Conservation (phyloP, 2,797 vertebrate species). For the Neosilurus hyrtlii region DNA sequence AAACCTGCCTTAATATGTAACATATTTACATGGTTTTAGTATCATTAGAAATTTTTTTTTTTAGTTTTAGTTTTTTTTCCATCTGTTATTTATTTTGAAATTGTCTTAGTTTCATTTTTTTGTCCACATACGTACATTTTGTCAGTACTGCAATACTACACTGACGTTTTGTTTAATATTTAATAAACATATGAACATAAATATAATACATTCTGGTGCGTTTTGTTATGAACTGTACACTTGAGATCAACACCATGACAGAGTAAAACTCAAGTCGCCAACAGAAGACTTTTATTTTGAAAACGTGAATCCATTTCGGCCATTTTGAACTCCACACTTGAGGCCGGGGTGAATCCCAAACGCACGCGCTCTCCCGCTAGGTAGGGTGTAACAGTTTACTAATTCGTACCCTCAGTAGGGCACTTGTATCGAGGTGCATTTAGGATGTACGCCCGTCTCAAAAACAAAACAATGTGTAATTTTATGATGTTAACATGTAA, state of each 20-base stretch:
- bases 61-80: too few species aligned
- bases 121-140: too few species aligned
- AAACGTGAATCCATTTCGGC: neutral
- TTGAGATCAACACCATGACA: neutral
- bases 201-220: neutral
- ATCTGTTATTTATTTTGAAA: too few species aligned
- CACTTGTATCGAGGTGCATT: neutral
- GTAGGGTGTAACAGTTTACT: neutral
- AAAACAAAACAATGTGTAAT: neutral
- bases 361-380: neutral
- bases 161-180: neutral
- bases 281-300: slow-evolving; percentile 10
- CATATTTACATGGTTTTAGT: too few species aligned
- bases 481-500: neutral
- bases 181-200: neutral
- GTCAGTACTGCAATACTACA: too few species aligned
- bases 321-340: neutral
- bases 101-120: too few species aligned
- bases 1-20: too few species aligned
- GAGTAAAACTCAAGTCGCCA: neutral
- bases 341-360: neutral
- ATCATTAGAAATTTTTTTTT: too few species aligned
- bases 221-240: neutral
- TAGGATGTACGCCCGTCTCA: neutral
- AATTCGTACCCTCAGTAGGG: neutral